Base-by-base conservation (phyloP, 2,888 invertebrate species). In the Clivina fossor region DNA sequence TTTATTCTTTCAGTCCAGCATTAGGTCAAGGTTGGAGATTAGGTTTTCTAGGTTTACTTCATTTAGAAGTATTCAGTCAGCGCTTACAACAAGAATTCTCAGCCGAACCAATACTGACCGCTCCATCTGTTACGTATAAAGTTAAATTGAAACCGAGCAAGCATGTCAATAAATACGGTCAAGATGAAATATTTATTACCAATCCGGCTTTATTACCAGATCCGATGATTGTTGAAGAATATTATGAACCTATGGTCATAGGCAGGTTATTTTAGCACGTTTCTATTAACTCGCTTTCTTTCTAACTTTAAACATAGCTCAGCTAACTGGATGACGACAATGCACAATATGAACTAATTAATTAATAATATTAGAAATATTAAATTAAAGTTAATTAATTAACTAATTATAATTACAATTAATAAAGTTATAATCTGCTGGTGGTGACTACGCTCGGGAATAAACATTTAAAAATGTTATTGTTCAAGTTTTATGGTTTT, bases 11-110 rank as follows among this genome's bases (percentile, higher is more conserved):
- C 59, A 92, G 92, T 74, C 86, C 90, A 56, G 93, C 93, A 2
- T 75, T 93, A 54, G 93, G 93, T 2, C 88, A 89, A 69, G 93
- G 93, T 18, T 93, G 91, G 90, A 80, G 93, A 35, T 73, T 93
- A 19, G 93, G 93, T 2, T 93, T 93, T 70, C 74, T 93, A 9
- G 93, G 93, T 0, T 75, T 93, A 3, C 74, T 93, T 11, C 93
- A 93, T 68, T 80, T 93, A 74, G 93, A 93, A 73, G 93, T 93
- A 0, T 93, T 93, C 67, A 86, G 84, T 32, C 93, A 93, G 72
- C 78, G 93, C 15, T 74, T 93, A 16, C 81, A 91, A 60, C 92
- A 93, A 68, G 93, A 93, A 70, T 85, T 89, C 71, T 84, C 84
- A 59, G 85, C 91, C 0, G 86, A 90, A 62, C 84, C 90, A 0